A percentile compares a stretch with the other conserved stretches of the same genome.
Conservation (phyloP, 1,140 invertebrate species). For the Drosophila suzukii region DNA sequence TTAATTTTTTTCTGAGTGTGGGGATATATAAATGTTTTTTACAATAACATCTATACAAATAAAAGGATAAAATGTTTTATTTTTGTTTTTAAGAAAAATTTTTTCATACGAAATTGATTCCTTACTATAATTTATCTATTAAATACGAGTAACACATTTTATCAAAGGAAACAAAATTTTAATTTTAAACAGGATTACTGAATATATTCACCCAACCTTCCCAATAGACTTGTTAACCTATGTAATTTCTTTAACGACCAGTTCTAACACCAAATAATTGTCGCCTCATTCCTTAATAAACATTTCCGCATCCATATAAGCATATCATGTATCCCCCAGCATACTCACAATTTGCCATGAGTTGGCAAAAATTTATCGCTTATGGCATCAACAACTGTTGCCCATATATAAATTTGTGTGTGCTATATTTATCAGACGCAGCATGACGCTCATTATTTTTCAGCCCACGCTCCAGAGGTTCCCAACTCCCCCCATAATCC, state of each 20-base stretch:
- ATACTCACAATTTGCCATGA: conserved; percentile 44
- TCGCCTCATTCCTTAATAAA: conserved; percentile 18
- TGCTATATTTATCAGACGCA: conserved; percentile 55
- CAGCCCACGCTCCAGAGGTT: conserved; percentile 31
- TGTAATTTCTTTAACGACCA: neutral
- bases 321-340: conserved; percentile 15
- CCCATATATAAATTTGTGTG: conserved; percentile 46
- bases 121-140: too few species aligned
- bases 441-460: conserved; percentile 62
- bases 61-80: too few species aligned
- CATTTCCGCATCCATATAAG: conserved; percentile 5
- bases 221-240: neutral
- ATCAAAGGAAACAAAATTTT: too few species aligned
- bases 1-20: neutral
- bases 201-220: neutral
- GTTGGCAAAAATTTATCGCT: conserved; percentile 54
- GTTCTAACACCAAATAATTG: conserved; percentile 9
- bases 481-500: conserved; percentile 24
- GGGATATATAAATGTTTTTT: too few species aligned
- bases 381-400: conserved; percentile 58
- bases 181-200: too few species aligned
- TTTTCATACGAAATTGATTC: too few species aligned
- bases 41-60: too few species aligned
- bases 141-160: too few species aligned
- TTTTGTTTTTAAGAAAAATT: neutral